A percentile compares a stretch with the other conserved stretches of the same genome.
phyloP scores from a whole-genome alignment of 2,888 invertebrate genomes.

The Amblyjoppa fuscipennis region DNA sequence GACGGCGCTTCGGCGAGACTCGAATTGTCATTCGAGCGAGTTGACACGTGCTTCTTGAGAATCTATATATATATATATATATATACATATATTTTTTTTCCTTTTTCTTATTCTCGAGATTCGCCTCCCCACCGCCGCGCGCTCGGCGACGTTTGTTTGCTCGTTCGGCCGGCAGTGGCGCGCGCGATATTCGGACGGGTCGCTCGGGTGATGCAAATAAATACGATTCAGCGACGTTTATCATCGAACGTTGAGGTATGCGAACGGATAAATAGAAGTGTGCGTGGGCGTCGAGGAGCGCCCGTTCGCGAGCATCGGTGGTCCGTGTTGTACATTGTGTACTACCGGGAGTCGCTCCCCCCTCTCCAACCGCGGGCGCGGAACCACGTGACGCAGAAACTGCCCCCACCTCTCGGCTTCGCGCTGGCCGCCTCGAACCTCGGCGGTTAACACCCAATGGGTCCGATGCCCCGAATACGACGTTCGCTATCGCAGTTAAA shows the following conservation, averaged over 20 bases:
- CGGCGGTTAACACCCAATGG: neutral
- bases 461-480: slow-evolving; percentile 29
- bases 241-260: neutral
- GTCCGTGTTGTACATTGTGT: neutral
- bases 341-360: neutral
- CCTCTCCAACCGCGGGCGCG: slow-evolving; percentile 27
- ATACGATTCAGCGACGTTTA: neutral
- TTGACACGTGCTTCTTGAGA: slow-evolving; percentile 15
- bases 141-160: neutral
- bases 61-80: neutral
- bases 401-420: slow-evolving; percentile 4
- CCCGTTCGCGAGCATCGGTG: neutral
- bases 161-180: neutral
- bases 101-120: neutral
- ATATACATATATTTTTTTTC: neutral
- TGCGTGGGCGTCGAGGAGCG: neutral
- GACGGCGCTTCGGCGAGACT: neutral
- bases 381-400: slow-evolving; percentile 51
- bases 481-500: slow-evolving; percentile 57
- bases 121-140: neutral
- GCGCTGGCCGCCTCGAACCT: slow-evolving; percentile 6
- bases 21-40: neutral
- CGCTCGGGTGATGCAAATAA: neutral
- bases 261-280: neutral
- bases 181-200: neutral